Percentiles rank a stretch among this genome's conserved stretches.
Evolutionary conservation across 2,888 invertebrate species (phyloP).

Genomic region (Plagiodera versicolora): DNA sequence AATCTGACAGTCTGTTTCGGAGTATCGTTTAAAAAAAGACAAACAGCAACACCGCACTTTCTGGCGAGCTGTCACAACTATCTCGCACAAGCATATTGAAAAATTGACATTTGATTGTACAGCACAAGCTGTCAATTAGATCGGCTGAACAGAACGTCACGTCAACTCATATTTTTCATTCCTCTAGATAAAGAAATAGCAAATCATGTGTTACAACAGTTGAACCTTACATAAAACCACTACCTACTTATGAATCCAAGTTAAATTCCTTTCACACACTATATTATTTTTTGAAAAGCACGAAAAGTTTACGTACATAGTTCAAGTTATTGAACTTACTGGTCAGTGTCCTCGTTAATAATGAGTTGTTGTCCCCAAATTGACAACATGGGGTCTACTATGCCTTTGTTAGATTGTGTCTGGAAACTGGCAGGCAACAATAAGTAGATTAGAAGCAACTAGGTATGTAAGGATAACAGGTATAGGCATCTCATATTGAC

Average conservation of each 20-base stretch:
- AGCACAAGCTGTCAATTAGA: too few relatives aligned
- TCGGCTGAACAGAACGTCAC: too few relatives aligned
- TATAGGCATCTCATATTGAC: constrained; percentile 36
- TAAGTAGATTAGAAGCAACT: constrained; percentile 51
- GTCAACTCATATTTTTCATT: too few relatives aligned
- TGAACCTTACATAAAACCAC: too few relatives aligned
- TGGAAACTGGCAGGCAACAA: constrained; percentile 68
- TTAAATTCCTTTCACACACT: constrained; percentile 4
- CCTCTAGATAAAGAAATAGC: too few relatives aligned
- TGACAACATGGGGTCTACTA: constrained; percentile 97
- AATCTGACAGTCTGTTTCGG: too few relatives aligned
- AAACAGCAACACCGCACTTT: too few relatives aligned
- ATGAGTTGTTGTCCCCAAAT: constrained; percentile 98
- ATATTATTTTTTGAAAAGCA: background rate
- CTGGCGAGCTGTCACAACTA: too few relatives aligned
- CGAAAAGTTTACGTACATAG: constrained; percentile 3
- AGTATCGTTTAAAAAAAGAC: too few relatives aligned
- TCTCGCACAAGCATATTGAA: too few relatives aligned
- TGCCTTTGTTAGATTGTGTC: constrained; percentile 91
- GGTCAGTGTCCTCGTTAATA: constrained; percentile 96
- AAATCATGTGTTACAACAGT: too few relatives aligned
- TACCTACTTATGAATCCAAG: background rate
- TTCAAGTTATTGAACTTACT: constrained; percentile 69
- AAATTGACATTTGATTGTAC: too few relatives aligned
- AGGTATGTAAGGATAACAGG: constrained; percentile 34